phyloP scores from a whole-genome alignment of 2,113 vertebrate species.

The Suricata suricatta region DNA sequence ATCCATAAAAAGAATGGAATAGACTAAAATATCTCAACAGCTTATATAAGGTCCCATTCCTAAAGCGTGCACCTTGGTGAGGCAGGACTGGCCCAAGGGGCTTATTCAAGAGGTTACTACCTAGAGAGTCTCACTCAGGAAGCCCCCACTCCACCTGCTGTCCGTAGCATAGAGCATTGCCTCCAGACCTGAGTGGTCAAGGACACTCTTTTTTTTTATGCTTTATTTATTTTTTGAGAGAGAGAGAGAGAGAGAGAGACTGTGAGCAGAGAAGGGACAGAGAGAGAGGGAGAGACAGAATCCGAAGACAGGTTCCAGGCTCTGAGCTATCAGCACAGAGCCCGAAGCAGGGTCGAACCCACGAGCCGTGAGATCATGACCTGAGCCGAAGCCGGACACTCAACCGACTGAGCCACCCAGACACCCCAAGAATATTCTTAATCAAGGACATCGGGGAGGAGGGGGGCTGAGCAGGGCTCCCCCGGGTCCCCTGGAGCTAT shows the following conservation, averaged over 20 bases:
- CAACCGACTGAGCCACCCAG: too few species aligned
- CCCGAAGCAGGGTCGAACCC: too few species aligned
- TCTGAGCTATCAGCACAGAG: too few species aligned
- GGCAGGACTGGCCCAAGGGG: neutral
- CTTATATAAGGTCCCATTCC: neutral
- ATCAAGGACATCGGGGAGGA: neutral
- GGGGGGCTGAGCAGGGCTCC: rapidly evolving
- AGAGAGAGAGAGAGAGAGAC: too few species aligned
- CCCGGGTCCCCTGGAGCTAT: neutral
- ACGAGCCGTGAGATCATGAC: too few species aligned
- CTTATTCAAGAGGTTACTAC: neutral
- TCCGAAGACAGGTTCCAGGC: too few species aligned
- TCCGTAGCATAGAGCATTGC: neutral
- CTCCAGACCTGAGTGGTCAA: neutral
- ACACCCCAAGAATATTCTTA: neutral
- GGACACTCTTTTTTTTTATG: neutral
- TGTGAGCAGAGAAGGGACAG: too few species aligned
- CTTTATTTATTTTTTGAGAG: too few species aligned
- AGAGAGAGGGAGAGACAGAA: too few species aligned
- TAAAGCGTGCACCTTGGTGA: neutral
- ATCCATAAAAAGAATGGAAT: neutral
- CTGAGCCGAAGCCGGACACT: too few species aligned
- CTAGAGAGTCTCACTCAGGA: neutral
- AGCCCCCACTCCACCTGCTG: neutral
- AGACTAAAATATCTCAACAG: neutral